Conservation (phyloP, 2,113 vertebrate genomes). For the Engraulis encrasicolus region DNA sequence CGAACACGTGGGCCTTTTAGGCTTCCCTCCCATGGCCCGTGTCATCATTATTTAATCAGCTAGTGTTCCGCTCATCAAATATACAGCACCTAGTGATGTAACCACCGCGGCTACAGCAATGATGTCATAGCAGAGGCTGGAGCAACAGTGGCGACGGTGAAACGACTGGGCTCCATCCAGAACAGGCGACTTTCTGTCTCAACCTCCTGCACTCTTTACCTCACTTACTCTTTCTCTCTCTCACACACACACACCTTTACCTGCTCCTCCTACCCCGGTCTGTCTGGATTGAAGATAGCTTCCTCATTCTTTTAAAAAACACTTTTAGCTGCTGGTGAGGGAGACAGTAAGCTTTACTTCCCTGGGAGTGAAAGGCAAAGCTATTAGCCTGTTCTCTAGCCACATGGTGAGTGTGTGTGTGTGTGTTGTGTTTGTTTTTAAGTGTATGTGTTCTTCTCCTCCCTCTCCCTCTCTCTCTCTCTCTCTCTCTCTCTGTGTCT, state of each 20-base stretch:
- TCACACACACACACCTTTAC: background rate
- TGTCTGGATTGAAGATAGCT: background rate
- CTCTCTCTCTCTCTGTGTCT: too few relatives aligned
- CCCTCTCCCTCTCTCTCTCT: too few relatives aligned
- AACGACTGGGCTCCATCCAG: slow-evolving; percentile 22
- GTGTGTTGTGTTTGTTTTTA: background rate
- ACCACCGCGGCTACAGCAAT: slow-evolving; percentile 50
- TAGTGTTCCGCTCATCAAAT: slow-evolving; percentile 50
- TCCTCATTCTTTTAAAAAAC: slow-evolving; percentile 17
- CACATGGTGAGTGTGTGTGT: background rate
- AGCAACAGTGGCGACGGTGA: slow-evolving; percentile 39
- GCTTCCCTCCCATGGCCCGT: slow-evolving; percentile 36
- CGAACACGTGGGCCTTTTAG: slow-evolving; percentile 48
- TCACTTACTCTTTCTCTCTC: background rate
- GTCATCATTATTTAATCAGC: slow-evolving; percentile 61
- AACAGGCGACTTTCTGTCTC: slow-evolving; percentile 13
- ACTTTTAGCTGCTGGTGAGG: slow-evolving; percentile 5
- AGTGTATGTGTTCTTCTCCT: background rate
- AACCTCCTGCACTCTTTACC: background rate
- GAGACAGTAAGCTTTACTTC: background rate
- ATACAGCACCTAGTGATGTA: slow-evolving; percentile 57
- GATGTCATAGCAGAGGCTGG: slow-evolving; percentile 63
- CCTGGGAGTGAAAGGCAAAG: slow-evolving; percentile 10
- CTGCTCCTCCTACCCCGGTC: background rate
- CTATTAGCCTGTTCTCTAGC: background rate